Base-by-base conservation (phyloP, 2,113 vertebrate genomes). In the Toxotes chatareus region DNA sequence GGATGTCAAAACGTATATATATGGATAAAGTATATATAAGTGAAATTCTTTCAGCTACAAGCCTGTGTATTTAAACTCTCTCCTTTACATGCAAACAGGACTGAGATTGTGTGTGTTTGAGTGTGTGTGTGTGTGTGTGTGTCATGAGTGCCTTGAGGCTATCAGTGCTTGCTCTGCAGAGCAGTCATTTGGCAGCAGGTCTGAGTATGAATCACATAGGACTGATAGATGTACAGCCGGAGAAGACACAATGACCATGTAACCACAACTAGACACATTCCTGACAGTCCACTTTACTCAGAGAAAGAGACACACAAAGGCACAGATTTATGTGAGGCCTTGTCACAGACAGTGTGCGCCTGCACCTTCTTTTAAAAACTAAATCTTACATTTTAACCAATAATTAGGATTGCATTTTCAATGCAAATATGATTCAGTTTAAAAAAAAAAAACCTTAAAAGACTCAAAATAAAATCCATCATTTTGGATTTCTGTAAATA, bases 151-250 rank as follows among this genome's bases (percentile, higher is more conserved):
- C 66, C 78, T 84, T 60, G 68, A 63, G 86, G 80, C 79, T 68
- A 77, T 85, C 62, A 47, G 73, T 68, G 85, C 83, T 85, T 13
- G 57, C 85, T 82, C 85, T 16, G 61, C 85, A 83, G 32, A 84
- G 73, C 63, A 82, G 76, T 83, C 78, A 83, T 90, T 88, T 93
- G 87, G 87, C 87, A 91, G 79, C 80, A 86, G 56, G 84, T 84
- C 72, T 79, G 72, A 88, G 87, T 86, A 87, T 90, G 91, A 89
- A 92, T 93, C 91, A 90, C 64, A 76, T 23, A 38, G 40, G 82
- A 72, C 70, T 86, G 89, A 92, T 76, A 73, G 89, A 93, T 61
- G 36, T 81, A 65, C 80, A 88, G 83, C 64, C 72, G 8, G 72
- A 63, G 79, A 87, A 70, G 85, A 87, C 67, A 93, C 76, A 81